A percentile compares a stretch with the other conserved stretches of the same genome.
phyloP scores from a whole-genome alignment of 1,140 invertebrate species.

The Homalodisca vitripennis region DNA sequence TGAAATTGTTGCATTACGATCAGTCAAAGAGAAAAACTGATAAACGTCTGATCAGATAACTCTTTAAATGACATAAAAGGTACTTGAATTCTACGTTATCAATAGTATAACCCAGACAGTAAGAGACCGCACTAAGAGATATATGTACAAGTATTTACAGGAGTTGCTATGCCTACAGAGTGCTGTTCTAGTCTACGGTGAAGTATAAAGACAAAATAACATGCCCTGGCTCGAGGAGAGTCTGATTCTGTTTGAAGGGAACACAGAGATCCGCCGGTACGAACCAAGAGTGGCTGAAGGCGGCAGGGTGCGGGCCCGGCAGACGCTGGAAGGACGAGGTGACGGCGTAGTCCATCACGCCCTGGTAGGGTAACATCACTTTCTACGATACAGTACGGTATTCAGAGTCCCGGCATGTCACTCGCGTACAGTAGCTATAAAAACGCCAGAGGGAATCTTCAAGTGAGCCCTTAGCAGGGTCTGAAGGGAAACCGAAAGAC shows the following conservation, averaged over 20 bases:
- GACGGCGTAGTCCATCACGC: conserved; percentile 85
- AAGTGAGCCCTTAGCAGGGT: conserved; percentile 14
- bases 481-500: background rate
- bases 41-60: no score
- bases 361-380: conserved; percentile 79
- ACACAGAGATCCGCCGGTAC: conserved; percentile 88
- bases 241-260: conserved; percentile 74
- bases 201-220: conserved; percentile 63
- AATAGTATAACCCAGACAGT: no score
- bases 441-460: no score
- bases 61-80: no score
- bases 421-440: no score
- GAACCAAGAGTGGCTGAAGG: conserved; percentile 88
- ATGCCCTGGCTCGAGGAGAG: conserved; percentile 89
- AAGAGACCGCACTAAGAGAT: no score
- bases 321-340: conserved; percentile 69
- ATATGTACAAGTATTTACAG: no score
- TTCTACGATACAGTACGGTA: conserved; percentile 4
- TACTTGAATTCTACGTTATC: no score
- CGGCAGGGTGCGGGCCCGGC: conserved; percentile 53
- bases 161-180: no score
- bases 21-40: no score
- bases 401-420: no score
- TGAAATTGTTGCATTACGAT: no score
- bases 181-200: conserved; percentile 4